Conservation (phyloP, 1,140 invertebrate genomes). For the Chymomyza costata region DNA sequence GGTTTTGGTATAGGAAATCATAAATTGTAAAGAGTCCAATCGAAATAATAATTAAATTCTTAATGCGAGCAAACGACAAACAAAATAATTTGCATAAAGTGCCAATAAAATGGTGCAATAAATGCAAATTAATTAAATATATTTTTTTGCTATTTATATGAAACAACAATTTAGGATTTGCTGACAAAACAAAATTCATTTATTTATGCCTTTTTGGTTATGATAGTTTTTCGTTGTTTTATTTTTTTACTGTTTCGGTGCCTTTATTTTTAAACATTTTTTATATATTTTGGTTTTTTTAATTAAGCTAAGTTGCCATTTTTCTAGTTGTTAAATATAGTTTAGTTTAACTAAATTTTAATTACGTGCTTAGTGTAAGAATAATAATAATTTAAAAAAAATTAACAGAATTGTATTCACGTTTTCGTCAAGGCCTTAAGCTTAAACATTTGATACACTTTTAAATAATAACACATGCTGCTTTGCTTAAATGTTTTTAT, state of each 20-base stretch:
- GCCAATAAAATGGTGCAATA: conserved; percentile 32
- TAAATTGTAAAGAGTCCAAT: conserved; percentile 27
- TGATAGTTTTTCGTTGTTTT: conserved; percentile 17
- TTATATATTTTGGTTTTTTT: conserved; percentile 12
- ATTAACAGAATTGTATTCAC: conserved; percentile 52
- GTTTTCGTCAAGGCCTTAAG: conserved; percentile 55
- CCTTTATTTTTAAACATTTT: conserved; percentile 25
- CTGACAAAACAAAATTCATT: background rate
- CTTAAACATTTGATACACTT: conserved; percentile 20
- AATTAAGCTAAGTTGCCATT: conserved; percentile 7
- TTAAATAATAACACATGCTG: conserved; percentile 63
- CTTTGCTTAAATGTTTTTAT: conserved; percentile 36
- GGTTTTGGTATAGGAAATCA: no score
- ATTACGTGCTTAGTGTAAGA: conserved; percentile 63
- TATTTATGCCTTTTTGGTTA: conserved; percentile 3
- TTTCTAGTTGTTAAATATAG: conserved; percentile 30
- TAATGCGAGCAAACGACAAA: conserved; percentile 44
- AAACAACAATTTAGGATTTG: no score
- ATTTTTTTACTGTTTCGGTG: conserved; percentile 13
- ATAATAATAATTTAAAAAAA: conserved; percentile 21
- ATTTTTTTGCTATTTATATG: conserved; percentile 46
- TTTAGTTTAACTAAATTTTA: conserved; percentile 47
- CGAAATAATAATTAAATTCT: conserved; percentile 25
- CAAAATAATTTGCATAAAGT: conserved; percentile 30
- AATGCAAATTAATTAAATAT: conserved; percentile 43